Evolutionary conservation across 2,888 invertebrate species (phyloP), one percentile per base, ranked within the genome.

Genomic region (Lacanobia wlatinum): DNA sequence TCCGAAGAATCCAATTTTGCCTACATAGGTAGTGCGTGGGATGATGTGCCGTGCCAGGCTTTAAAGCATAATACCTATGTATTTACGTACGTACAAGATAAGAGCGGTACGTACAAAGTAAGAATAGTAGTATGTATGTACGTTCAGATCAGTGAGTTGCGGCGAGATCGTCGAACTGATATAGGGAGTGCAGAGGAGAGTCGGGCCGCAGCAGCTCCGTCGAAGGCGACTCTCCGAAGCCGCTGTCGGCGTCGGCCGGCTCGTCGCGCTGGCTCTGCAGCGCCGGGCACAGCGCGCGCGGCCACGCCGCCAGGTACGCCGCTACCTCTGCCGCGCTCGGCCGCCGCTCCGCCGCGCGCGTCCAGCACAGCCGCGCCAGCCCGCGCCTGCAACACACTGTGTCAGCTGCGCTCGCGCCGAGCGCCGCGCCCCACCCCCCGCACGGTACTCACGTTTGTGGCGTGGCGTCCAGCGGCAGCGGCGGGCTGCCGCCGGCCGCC

Each of bases 321-420:
- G 98, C 97, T 63, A 98, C 97, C 90, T 97, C 97, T 0, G 97
- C 96, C 0, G 98, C 98, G 2, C 97, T 96, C 1, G 98, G 98
- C 7, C 98, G 97, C 76, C 96, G 96, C 67, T 96, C 96, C 6
- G 97, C 94, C 60, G 97, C 97, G 73, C 95, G 95, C 61, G 96
- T 96, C 98, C 98, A 98, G 90, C 99, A 98, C 18, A 97, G 97
- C 83, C 96, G 96, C 84, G 98, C 96, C 72, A 98, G 69, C 91
- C 78, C 96, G 95, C 91, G 97, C 63, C 86, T 86, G 85, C 53
- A 63, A 80, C 58, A 79, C 0, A 23, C n/a, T 10, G 18, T 1
- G 12, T 82, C 23, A 71, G 52, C 14, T 10, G 16, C 34, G 14
- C 48, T n/a, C 5, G 7, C 2, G 1, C 12, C 12, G 9, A 6